phyloP scores from a whole-genome alignment of 2,888 invertebrate species.

The Athrips mouffetella region DNA sequence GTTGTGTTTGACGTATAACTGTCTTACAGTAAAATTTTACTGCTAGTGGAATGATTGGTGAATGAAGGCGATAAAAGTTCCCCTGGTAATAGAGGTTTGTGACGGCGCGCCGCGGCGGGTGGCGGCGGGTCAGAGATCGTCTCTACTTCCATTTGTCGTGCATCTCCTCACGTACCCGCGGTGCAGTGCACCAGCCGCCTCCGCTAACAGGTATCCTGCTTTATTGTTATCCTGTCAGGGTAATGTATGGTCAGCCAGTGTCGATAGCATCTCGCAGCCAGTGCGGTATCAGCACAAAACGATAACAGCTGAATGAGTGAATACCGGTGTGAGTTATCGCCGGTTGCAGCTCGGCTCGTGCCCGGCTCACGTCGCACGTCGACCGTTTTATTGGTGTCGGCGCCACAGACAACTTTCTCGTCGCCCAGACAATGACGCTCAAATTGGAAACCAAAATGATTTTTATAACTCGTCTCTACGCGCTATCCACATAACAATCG shows the following conservation, averaged over 20 bases:
- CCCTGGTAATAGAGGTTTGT: constrained; percentile 42
- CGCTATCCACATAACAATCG: constrained; percentile 44
- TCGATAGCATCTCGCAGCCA: constrained; percentile 55
- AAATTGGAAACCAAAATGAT: constrained; percentile 71
- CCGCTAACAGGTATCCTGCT: constrained; percentile 61
- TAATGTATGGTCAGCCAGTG: constrained; percentile 57
- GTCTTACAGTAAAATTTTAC: constrained; percentile 38
- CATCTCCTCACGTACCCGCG: constrained; percentile 37
- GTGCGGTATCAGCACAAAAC: constrained; percentile 48
- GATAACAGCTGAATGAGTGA: constrained; percentile 49
- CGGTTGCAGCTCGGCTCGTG: constrained; percentile 33
- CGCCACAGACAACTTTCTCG: constrained; percentile 74
- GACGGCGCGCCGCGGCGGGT: constrained; percentile 22
- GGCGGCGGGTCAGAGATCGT: constrained; percentile 50
- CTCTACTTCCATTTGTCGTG: constrained; percentile 58
- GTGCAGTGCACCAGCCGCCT: too few species aligned
- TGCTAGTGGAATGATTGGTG: constrained; percentile 40
- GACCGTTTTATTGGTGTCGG: constrained; percentile 72
- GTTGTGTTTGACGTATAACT: constrained; percentile 27
- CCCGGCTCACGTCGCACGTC: constrained; percentile 47
- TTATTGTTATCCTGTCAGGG: constrained; percentile 66
- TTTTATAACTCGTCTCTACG: constrained; percentile 60
- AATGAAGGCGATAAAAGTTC: constrained; percentile 38
- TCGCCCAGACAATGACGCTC: constrained; percentile 70
- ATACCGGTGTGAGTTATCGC: constrained; percentile 53